Conservation (phyloP, 2,888 invertebrate genomes). For the Drosophila melanocephala region DNA sequence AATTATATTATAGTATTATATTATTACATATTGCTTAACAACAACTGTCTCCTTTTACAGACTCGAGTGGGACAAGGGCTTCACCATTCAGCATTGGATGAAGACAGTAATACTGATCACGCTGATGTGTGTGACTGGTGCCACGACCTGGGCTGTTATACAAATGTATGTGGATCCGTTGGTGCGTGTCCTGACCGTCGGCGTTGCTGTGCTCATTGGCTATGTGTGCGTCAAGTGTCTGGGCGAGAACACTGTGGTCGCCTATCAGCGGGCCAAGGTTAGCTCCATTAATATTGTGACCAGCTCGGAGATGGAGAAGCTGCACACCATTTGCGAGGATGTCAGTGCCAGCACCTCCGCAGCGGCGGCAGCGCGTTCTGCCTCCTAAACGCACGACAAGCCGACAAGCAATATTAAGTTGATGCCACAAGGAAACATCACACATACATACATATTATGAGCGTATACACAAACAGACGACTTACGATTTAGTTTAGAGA, state of each 20-base stretch:
- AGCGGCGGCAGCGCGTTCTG: slow-evolving; percentile 40
- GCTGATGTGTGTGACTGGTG: slow-evolving; percentile 91
- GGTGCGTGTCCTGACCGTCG: slow-evolving; percentile 92
- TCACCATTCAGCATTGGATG: slow-evolving; percentile 93
- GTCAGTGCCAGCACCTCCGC: slow-evolving; percentile 73
- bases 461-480: slow-evolving; percentile 44
- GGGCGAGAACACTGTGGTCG: slow-evolving; percentile 94
- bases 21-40: not conserved
- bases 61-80: slow-evolving; percentile 93
- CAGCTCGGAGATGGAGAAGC: slow-evolving; percentile 83
- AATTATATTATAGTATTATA: not conserved
- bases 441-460: slow-evolving; percentile 12
- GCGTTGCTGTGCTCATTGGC: slow-evolving; percentile 92
- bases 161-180: slow-evolving; percentile 92
- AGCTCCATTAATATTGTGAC: slow-evolving; percentile 92
- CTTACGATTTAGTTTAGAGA: slow-evolving; percentile 49
- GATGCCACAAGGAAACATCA: slow-evolving; percentile 40
- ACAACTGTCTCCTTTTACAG: slow-evolving; percentile 82
- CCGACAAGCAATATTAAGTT: not conserved
- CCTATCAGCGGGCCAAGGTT: slow-evolving; percentile 96
- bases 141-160: slow-evolving; percentile 92
- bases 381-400: slow-evolving; percentile 42
- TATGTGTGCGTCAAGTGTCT: slow-evolving; percentile 95
- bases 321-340: slow-evolving; percentile 85
- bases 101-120: slow-evolving; percentile 93